Evolutionary conservation across 1,140 invertebrate genomes (phyloP).

Genomic region (Lordiphosa stackelbergi): DNA sequence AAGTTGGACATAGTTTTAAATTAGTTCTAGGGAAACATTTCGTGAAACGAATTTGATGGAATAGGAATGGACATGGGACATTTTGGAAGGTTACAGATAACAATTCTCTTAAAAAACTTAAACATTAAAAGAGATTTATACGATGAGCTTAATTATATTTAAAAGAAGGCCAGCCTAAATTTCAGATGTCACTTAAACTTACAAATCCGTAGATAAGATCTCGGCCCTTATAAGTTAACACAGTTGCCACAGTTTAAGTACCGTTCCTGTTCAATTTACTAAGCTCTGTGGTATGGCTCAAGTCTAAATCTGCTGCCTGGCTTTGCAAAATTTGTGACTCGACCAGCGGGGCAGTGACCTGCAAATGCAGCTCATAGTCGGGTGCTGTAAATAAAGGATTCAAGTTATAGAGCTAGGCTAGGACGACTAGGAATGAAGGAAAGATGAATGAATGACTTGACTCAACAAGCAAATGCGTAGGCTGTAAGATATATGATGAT

Average conservation of each 20-base stretch:
- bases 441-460: neutral
- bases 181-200: no score
- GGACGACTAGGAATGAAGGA: conserved; percentile 1
- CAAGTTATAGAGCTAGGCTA: neutral
- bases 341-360: conserved; percentile 52
- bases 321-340: conserved; percentile 34
- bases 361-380: conserved; percentile 58
- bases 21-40: no score
- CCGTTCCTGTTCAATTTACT: conserved; percentile 40
- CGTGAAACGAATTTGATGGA: no score
- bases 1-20: no score
- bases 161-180: no score
- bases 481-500: conserved; percentile 22
- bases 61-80: no score
- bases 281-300: conserved; percentile 39
- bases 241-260: conserved; percentile 9
- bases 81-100: no score
- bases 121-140: no score
- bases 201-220: no score
- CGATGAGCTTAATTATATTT: no score
- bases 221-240: no score
- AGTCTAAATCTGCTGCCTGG: neutral
- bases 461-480: conserved; percentile 24
- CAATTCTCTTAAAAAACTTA: no score
- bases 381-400: conserved; percentile 36